Conservation (phyloP, 1,140 invertebrate species). For the Chironomus tepperi region DNA sequence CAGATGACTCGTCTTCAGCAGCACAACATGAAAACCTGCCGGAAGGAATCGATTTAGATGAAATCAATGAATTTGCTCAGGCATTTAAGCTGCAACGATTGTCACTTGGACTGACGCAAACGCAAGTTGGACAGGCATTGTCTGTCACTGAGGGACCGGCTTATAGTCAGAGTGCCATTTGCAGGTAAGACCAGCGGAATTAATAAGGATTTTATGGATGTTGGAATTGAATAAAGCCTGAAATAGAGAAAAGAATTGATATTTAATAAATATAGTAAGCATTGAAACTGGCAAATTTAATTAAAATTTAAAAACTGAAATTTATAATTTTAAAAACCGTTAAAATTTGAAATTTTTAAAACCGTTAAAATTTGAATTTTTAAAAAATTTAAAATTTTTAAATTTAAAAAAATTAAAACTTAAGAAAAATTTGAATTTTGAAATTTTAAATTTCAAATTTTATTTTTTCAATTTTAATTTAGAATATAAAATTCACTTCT, state of each 20-base stretch:
- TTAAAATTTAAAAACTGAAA: too few species aligned
- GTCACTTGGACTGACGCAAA: constrained; percentile 90
- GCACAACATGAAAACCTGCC: constrained; percentile 25
- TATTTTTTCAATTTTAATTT: neutral
- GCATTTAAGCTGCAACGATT: constrained; percentile 89
- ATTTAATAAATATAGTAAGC: neutral
- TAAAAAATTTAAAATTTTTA: too few species aligned
- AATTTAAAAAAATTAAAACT: too few species aligned
- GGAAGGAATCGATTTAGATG: constrained; percentile 94
- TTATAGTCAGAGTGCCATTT: constrained; percentile 97
- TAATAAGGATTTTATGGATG: constrained; percentile 17
- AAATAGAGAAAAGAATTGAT: neutral
- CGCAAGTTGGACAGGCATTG: constrained; percentile 89
- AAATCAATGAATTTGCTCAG: constrained; percentile 97
- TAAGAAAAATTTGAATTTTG: too few species aligned
- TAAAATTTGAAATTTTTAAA: too few species aligned
- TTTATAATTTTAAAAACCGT: too few species aligned
- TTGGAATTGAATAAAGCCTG: constrained; percentile 25
- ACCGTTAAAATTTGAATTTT: too few species aligned
- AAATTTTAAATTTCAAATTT: too few species aligned
- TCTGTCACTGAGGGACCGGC: constrained; percentile 94
- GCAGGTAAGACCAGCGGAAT: constrained; percentile 69
- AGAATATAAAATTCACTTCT: neutral
- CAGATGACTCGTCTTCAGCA: constrained; percentile 67
- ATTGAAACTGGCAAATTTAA: neutral